Percentiles rank a stretch among this genome's conserved stretches.
Conservation (phyloP, 1,140 invertebrate genomes). For the Stenopsyche tienmushanensis region DNA sequence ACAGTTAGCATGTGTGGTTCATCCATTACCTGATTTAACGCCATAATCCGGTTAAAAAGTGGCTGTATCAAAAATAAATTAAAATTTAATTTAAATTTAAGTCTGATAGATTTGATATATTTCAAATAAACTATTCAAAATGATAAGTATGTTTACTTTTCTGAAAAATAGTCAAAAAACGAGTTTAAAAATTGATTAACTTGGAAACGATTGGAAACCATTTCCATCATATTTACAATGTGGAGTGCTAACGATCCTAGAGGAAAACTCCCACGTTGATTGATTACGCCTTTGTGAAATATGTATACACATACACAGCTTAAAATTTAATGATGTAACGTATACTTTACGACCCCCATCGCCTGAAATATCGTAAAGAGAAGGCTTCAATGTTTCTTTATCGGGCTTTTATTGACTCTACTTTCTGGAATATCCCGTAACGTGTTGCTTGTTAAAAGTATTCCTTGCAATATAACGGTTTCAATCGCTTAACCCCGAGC, state of each 20-base stretch:
- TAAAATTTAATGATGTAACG: slow-evolving; percentile 40
- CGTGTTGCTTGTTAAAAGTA: slow-evolving; percentile 29
- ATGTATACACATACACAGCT: neutral
- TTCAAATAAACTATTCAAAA: too few relatives aligned
- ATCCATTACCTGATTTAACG: too few relatives aligned
- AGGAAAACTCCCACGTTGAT: slow-evolving; percentile 33
- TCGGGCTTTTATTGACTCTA: slow-evolving; percentile 20
- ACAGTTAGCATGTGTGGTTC: too few relatives aligned
- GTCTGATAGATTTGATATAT: too few relatives aligned
- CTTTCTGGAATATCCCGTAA: slow-evolving; percentile 8
- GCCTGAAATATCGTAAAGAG: slow-evolving; percentile 11
- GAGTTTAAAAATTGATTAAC: neutral
- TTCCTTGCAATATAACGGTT: neutral
- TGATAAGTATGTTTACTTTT: too few relatives aligned
- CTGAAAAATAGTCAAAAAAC: too few relatives aligned
- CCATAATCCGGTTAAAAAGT: too few relatives aligned
- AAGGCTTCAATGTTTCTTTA: slow-evolving; percentile 28
- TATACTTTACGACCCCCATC: slow-evolving; percentile 24
- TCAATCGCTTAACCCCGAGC: neutral
- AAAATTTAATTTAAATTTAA: too few relatives aligned
- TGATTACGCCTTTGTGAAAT: slow-evolving; percentile 39
- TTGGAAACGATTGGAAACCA: neutral
- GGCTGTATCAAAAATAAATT: too few relatives aligned
- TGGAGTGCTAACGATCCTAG: slow-evolving; percentile 17
- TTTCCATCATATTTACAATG: slow-evolving; percentile 2